Evolutionary conservation across 2,888 invertebrate genomes (phyloP).

Genomic region (Hirudinaria manillensis): DNA sequence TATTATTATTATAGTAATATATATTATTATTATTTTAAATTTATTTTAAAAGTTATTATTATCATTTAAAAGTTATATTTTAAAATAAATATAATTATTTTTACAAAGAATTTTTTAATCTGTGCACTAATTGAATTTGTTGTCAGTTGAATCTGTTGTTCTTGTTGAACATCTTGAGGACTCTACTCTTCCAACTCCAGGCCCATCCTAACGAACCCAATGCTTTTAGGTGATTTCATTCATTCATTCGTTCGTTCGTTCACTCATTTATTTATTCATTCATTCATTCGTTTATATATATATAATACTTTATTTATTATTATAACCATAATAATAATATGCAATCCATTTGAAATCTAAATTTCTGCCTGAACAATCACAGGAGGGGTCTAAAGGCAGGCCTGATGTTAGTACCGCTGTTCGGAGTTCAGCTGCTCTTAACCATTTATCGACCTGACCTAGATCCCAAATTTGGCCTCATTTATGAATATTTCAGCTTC

Average conservation of each 20-base stretch:
- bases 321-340: background rate
- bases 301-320: background rate
- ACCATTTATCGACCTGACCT: constrained; percentile 48
- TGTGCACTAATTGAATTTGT: constrained; percentile 24
- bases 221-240: constrained; percentile 39
- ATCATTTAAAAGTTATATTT: no score
- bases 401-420: constrained; percentile 50
- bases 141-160: constrained; percentile 35
- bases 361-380: constrained; percentile 9
- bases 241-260: no score
- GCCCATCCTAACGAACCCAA: constrained; percentile 42
- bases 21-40: no score
- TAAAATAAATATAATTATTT: no score
- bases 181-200: constrained; percentile 41
- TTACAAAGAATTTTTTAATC: no score
- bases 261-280: background rate
- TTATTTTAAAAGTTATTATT: no score
- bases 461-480: constrained; percentile 38
- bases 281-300: no score
- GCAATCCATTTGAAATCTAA: background rate
- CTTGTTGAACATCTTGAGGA: constrained; percentile 41
- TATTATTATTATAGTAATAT: no score
- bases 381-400: constrained; percentile 51
- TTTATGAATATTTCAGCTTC: constrained; percentile 46
- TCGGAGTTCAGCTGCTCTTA: constrained; percentile 50